Evolutionary conservation across 2,888 invertebrate species (phyloP).

Genomic region (Dasysyrphus tricinctus): DNA sequence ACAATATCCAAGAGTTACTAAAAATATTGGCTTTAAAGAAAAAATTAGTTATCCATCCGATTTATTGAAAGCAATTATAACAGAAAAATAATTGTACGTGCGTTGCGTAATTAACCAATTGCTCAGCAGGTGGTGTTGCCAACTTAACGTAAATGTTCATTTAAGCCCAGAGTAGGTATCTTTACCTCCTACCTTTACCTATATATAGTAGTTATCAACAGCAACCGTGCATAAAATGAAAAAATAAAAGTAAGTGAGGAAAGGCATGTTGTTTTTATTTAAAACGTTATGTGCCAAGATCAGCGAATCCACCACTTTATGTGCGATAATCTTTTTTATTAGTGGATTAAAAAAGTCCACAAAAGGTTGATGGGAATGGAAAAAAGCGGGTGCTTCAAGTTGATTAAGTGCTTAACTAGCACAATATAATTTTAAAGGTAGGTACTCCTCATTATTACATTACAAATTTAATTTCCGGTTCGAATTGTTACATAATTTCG

Average conservation of each 20-base stretch:
- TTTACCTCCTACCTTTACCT: not conserved
- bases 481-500: slow-evolving; percentile 40
- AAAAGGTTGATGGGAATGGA: not conserved
- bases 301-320: slow-evolving; percentile 44
- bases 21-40: slow-evolving; percentile 8
- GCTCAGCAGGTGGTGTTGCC: slow-evolving; percentile 69
- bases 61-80: slow-evolving; percentile 75
- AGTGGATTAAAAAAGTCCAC: slow-evolving; percentile 32
- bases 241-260: not conserved
- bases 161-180: not conserved
- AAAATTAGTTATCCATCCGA: slow-evolving; percentile 57
- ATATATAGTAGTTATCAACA: not conserved
- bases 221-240: slow-evolving; percentile 1
- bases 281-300: slow-evolving; percentile 54
- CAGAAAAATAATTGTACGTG: slow-evolving; percentile 74
- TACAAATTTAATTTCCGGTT: slow-evolving; percentile 70
- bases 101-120: slow-evolving; percentile 73
- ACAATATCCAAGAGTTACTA: slow-evolving; percentile 13
- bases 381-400: slow-evolving; percentile 22
- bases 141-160: slow-evolving; percentile 34
- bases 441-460: slow-evolving; percentile 28
- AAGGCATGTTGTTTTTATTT: not conserved
- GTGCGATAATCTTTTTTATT: slow-evolving; percentile 22
- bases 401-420: slow-evolving; percentile 62
- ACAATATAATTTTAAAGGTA: slow-evolving; percentile 26